Conservation (phyloP, 2,797 vertebrate genomes). For the Oreochromis mossambicus region DNA sequence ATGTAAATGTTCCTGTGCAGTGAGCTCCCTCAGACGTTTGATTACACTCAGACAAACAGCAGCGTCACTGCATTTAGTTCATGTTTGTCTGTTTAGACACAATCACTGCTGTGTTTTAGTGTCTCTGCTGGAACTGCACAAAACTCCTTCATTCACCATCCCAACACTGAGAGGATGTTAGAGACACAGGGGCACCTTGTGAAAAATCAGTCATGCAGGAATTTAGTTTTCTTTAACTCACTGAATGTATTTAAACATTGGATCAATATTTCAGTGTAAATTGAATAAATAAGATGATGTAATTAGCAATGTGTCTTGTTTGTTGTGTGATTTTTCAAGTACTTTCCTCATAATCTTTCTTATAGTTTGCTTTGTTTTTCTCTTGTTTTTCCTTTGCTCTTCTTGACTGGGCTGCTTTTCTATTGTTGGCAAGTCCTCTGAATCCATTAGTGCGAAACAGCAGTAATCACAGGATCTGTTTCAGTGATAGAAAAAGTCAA, state of each 20-base stretch:
- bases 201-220: no score
- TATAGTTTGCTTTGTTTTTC: neutral
- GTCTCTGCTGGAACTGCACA: neutral
- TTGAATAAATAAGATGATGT: neutral
- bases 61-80: neutral
- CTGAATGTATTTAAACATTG: neutral
- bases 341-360: neutral
- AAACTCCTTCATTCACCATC: neutral
- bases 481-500: fast-evolving
- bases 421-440: fast-evolving
- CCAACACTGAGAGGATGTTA: neutral
- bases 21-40: no score
- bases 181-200: neutral
- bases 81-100: neutral
- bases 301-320: neutral
- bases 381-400: neutral
- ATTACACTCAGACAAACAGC: no score
- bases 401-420: neutral
- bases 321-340: neutral
- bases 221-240: neutral
- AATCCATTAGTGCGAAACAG: neutral
- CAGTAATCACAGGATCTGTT: neutral
- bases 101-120: neutral
- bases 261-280: neutral
- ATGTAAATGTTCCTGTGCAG: no score